These are phyloP conservation scores for Lepus townsendii DNA, from an alignment of 2,797 vertebrate genomes.

Conservation along the genomic window DNA sequence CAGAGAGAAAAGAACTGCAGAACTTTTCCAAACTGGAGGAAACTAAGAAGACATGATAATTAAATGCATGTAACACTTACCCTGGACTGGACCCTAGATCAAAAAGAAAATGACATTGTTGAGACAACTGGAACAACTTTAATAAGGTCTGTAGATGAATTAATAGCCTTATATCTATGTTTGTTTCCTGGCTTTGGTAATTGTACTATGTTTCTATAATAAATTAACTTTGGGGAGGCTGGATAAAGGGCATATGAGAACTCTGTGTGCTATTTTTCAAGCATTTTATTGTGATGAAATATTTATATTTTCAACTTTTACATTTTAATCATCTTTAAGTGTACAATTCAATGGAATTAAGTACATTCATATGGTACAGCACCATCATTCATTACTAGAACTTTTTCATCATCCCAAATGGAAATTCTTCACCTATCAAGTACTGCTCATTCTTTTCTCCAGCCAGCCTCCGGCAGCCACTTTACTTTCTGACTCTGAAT, in stretches of 20 bases:
- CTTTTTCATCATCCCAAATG: background rate
- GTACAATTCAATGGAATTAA: background rate
- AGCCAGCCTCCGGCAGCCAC: background rate
- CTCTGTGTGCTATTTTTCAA: background rate
- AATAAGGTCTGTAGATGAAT: background rate
- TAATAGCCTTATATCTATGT: background rate
- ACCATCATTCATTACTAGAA: background rate
- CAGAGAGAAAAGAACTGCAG: background rate
- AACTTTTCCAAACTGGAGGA: constrained; percentile 14
- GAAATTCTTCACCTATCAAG: background rate
- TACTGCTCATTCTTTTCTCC: background rate
- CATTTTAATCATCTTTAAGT: background rate
- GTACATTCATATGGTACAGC: background rate
- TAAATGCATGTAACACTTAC: background rate
- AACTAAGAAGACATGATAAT: background rate
- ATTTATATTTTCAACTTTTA: background rate
- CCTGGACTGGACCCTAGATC: background rate
- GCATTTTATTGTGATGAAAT: background rate
- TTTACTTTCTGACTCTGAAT: background rate
- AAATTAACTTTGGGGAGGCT: background rate
- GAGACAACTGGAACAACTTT: background rate
- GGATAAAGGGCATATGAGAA: background rate
- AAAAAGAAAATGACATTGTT: background rate
- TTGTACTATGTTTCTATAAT: background rate
- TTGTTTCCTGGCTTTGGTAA: background rate